Evolutionary conservation across 2,888 invertebrate species (phyloP), one percentile per base, ranked within the genome.

Genomic region (Drosophila setosimentum): DNA sequence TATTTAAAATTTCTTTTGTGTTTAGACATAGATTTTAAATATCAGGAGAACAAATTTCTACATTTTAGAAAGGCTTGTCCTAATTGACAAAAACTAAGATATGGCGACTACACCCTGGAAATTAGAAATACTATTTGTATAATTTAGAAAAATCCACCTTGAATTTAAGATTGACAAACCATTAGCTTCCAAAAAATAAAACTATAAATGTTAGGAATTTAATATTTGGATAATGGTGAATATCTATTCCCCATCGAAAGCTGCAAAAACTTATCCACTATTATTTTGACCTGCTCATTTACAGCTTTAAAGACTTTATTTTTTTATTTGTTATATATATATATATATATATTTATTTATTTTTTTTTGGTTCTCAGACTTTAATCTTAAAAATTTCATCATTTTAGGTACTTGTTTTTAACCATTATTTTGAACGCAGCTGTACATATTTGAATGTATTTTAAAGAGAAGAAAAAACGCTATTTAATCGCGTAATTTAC

Each of bases 401-500:
- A n/a, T n/a, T 45, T 45, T 16, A 16, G 11, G 1, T 5, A 11
- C 2, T 40, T 11, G 21, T 4, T 3, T 21, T 21, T 16, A 24
- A 45, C 45, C 24, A 45, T 45, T 67, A 51, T 73, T 87, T 82
- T 82, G 76, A 24, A 24, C 16, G 16, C 45, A 8, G 13, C 24
- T 21, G 45, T 45, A 24, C 21, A 45, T 16, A 24, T 24, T 45
- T 45, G 16, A 16, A 8, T 8, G 7, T 45, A 13, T 45, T 21
- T 45, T 21, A 3, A 7, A 66, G 73, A 65, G 73, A 60, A 30
- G 81, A 79, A 87, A 75, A 83, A 83, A 82, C 76, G 80, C 66
- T 80, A 88, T 87, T 90, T 86, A 87, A 87, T 88, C 87, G 90
- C 86, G 90, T 90, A 85, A 90, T 85, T 87, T 83, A 87, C 87